phyloP scores from a whole-genome alignment of 2,888 invertebrate genomes.

The Glomeris marginata region DNA sequence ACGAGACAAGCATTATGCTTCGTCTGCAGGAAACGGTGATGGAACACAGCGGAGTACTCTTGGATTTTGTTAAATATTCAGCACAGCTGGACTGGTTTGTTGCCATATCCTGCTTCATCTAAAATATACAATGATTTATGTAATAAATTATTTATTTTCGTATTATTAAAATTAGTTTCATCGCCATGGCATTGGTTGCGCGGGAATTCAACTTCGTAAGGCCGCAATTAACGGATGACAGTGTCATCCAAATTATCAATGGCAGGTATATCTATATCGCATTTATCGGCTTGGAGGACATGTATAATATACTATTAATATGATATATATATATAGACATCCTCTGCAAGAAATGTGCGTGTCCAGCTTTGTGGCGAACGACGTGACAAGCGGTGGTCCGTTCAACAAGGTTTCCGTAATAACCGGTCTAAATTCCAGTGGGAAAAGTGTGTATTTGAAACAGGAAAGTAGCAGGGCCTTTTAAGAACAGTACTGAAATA shows the following conservation, averaged over 20 bases:
- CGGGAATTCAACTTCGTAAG: conserved; percentile 47
- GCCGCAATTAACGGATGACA: conserved; percentile 42
- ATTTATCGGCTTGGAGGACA: too few species aligned
- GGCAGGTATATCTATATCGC: conserved; percentile 34
- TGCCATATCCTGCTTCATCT: too few species aligned
- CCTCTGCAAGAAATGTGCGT: conserved; percentile 54
- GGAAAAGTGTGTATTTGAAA: conserved; percentile 83
- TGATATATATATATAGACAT: conserved; percentile 37
- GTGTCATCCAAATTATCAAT: conserved; percentile 43
- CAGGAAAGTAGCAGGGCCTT: conserved; percentile 36
- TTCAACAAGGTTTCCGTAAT: conserved; percentile 52
- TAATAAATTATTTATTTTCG: too few species aligned
- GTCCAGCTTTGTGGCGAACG: conserved; percentile 56
- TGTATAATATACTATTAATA: neutral
- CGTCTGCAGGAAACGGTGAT: conserved; percentile 46
- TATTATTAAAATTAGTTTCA: conserved; percentile 37
- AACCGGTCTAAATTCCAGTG: conserved; percentile 81
- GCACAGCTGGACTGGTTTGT: conserved; percentile 54
- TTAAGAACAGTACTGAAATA: neutral
- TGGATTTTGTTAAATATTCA: conserved; percentile 42
- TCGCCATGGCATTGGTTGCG: conserved; percentile 49
- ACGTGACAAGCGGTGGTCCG: conserved; percentile 39
- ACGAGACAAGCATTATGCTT: conserved; percentile 62
- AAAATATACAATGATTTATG: too few species aligned
- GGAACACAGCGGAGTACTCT: conserved; percentile 40